Evolutionary conservation across 2,797 vertebrate species (phyloP), one percentile per base, ranked within the genome.

Genomic region (Avahi laniger): DNA sequence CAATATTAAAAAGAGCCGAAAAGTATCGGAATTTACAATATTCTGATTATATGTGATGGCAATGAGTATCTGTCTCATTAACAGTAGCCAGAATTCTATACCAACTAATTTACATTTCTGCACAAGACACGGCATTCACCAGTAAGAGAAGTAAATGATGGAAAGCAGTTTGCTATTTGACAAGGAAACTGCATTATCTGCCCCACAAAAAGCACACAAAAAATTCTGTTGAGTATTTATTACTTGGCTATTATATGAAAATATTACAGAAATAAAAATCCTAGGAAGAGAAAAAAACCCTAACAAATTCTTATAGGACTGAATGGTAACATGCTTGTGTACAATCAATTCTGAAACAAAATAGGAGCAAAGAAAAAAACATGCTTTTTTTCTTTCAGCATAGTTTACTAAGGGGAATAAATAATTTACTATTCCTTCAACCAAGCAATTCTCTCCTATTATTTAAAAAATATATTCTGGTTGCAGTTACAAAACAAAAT

Each of bases 181-280:
- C 97, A 98, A 98, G 97, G 93, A 97, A 97, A 96, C 93, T 98
- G 87, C 93, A 98, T 98, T 98, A 98, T 97, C 88, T 84, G 28
- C 78, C 97, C 97, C 81, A 96, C 86, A 95, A 97, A 97, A 95
- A 97, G 93, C 96, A 89, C 81, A 94, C 96, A 98, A 96, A 97
- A 97, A 97, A 95, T 96, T 97, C 97, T 97, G 93, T 63, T 5
- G 94, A 70, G 96, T 98, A 98, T 98, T 99, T 98, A 98, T 98
- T 98, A 97, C 97, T 97, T 97, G 88, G 92, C 97, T 93, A 97
- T 98, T 98, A 98, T 86, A 96, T 94, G 97, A 98, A 99, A 98
- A 98, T 98, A 98, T 98, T 98, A 97, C 97, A 97, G 98, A 98
- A 98, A 98, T 98, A 98, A 99, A 99, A 98, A 96, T 96, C 96